phyloP scores from a whole-genome alignment of 1,140 invertebrate species.

The Platyscapa corneri region DNA sequence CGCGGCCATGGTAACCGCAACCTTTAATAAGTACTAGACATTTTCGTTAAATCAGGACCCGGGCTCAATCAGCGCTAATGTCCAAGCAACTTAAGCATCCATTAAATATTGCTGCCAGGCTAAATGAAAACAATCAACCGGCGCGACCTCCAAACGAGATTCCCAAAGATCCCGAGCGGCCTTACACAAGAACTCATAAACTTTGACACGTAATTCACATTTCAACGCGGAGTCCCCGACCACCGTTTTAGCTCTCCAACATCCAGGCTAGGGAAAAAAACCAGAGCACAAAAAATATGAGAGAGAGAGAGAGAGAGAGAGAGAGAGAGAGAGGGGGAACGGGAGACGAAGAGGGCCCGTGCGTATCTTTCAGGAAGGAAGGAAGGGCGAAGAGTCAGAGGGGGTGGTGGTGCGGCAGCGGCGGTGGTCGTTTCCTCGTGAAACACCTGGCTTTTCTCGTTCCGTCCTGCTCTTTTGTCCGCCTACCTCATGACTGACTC shows the following conservation, averaged over 20 bases:
- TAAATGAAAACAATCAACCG: slow-evolving; percentile 11
- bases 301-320: slow-evolving; percentile 3
- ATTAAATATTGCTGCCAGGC: slow-evolving; percentile 9
- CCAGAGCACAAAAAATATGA: neutral
- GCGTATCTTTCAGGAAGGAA: slow-evolving; percentile 29
- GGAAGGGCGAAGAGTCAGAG: slow-evolving; percentile 33
- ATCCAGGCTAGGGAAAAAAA: neutral
- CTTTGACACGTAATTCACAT: slow-evolving; percentile 37
- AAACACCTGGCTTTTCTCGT: slow-evolving; percentile 61
- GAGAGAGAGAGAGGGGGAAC: slow-evolving; percentile 29
- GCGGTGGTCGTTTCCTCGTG: slow-evolving; percentile 52
- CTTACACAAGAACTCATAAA: slow-evolving; percentile 24
- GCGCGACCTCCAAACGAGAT: slow-evolving; percentile 30
- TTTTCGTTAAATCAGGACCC: neutral
- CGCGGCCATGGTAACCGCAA: neutral
- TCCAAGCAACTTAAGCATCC: neutral
- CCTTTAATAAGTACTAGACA: neutral
- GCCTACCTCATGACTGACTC: slow-evolving; percentile 52
- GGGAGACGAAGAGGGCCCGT: neutral
- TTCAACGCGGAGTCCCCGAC: slow-evolving; percentile 15
- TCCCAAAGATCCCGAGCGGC: neutral
- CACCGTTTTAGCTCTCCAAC: neutral
- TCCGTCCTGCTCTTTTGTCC: slow-evolving; percentile 53
- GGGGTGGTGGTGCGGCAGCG: slow-evolving; percentile 40
- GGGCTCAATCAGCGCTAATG: neutral